Conservation (phyloP, 1,140 invertebrate genomes). For the Zaprionus kolodkinae region DNA sequence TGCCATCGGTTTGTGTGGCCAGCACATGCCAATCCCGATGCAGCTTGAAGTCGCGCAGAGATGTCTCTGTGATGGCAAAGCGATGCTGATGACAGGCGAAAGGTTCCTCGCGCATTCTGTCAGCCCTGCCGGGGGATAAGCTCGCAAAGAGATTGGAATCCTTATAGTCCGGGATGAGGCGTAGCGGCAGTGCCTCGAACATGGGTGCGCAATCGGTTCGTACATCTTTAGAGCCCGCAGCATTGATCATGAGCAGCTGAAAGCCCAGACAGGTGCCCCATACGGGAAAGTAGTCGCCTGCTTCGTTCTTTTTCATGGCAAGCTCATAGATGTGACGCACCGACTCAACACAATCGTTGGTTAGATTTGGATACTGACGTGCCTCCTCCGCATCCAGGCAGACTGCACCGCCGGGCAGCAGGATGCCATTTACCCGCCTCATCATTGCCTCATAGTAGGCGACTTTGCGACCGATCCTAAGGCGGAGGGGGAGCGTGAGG, state of each 20-base stretch:
- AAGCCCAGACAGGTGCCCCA: constrained; percentile 96
- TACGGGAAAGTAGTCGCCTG: constrained; percentile 91
- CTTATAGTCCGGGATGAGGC: constrained; percentile 66
- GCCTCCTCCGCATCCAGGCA: constrained; percentile 84
- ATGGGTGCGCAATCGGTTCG: constrained; percentile 55
- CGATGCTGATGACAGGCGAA: constrained; percentile 91
- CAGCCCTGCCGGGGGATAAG: constrained; percentile 86
- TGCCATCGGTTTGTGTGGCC: constrained; percentile 88
- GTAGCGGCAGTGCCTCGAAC: constrained; percentile 39
- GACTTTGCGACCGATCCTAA: constrained; percentile 65
- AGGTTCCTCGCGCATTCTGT: constrained; percentile 86
- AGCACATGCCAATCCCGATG: constrained; percentile 88
- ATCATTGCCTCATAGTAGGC: constrained; percentile 84
- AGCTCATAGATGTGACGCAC: constrained; percentile 88
- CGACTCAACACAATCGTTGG: constrained; percentile 85
- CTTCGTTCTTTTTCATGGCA: constrained; percentile 87
- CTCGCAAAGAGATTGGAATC: constrained; percentile 87
- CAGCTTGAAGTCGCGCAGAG: constrained; percentile 84
- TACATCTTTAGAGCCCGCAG: constrained; percentile 84
- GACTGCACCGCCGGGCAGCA: constrained; percentile 91
- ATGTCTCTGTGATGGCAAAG: constrained; percentile 88
- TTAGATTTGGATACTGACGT: constrained; percentile 83
- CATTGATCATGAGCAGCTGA: constrained; percentile 90
- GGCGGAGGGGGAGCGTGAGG: background rate
- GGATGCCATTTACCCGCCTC: constrained; percentile 88